Conservation (phyloP, 2,113 vertebrate genomes). For the Chauna torquata region DNA sequence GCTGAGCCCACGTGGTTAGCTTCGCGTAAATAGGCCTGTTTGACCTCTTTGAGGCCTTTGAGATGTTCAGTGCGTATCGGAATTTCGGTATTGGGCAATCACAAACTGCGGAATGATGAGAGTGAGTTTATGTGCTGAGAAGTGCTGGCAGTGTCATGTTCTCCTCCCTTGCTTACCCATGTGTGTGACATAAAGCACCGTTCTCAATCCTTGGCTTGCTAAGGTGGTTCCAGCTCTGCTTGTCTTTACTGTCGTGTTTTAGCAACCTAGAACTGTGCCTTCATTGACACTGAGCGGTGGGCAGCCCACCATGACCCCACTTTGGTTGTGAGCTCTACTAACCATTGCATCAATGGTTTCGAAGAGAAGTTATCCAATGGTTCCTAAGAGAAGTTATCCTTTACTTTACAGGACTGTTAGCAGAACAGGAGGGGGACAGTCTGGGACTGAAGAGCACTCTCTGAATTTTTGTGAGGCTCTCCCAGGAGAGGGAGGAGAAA, state of each 20-base stretch:
- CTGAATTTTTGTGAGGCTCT: neutral
- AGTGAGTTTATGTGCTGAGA: neutral
- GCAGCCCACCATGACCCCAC: neutral
- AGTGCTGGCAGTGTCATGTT: neutral
- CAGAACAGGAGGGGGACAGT: neutral
- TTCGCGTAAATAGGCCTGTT: neutral
- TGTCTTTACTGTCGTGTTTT: neutral
- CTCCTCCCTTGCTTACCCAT: neutral
- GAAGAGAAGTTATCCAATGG: neutral
- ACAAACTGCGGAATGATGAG: neutral
- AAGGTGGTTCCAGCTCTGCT: neutral
- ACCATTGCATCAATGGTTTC: neutral
- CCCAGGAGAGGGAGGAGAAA: neutral
- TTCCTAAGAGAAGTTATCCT: neutral
- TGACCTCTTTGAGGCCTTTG: too few species aligned
- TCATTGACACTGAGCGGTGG: accelerated
- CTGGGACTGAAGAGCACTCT: neutral
- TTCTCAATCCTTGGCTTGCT: neutral
- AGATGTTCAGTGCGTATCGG: neutral
- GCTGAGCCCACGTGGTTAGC: neutral
- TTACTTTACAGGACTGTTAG: neutral
- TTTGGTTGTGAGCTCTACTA: neutral
- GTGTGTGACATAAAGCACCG: neutral
- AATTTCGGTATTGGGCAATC: neutral
- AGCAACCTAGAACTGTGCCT: neutral